phyloP scores from a whole-genome alignment of 2,797 vertebrate genomes.

The Cryptoprocta ferox region DNA sequence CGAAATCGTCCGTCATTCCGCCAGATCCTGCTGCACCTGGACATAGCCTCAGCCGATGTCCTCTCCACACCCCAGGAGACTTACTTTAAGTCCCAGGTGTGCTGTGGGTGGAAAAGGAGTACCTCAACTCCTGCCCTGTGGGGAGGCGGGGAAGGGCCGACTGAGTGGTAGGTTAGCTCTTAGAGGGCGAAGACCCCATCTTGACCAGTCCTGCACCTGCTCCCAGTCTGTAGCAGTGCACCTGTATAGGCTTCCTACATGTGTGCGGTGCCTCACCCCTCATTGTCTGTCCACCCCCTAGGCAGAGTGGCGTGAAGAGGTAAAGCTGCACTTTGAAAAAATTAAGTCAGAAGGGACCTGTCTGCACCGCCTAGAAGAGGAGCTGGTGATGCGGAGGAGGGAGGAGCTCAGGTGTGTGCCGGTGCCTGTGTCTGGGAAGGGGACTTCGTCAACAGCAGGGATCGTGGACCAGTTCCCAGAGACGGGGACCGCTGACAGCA shows the following conservation, averaged over 20 bases:
- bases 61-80: constrained; percentile 97
- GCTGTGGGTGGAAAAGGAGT: constrained; percentile 51
- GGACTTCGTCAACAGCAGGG: background rate
- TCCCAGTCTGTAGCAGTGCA: background rate
- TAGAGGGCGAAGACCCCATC: background rate
- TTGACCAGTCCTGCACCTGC: background rate
- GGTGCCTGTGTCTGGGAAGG: background rate
- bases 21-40: constrained; percentile 96
- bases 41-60: constrained; percentile 97
- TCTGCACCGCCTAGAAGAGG: constrained; percentile 97
- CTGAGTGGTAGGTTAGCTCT: background rate
- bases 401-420: constrained; percentile 94
- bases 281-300: constrained; percentile 75
- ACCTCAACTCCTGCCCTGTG: background rate
- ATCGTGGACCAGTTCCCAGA: background rate
- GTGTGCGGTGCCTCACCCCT: background rate
- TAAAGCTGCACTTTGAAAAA: constrained; percentile 98
- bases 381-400: constrained; percentile 94
- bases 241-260: background rate
- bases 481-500: background rate
- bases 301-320: constrained; percentile 97
- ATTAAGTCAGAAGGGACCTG: constrained; percentile 98
- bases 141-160: background rate
- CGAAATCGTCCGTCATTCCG: constrained; percentile 96
- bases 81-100: constrained; percentile 97